phyloP scores from a whole-genome alignment of 2,888 invertebrate species.

The Tipula vernalis region DNA sequence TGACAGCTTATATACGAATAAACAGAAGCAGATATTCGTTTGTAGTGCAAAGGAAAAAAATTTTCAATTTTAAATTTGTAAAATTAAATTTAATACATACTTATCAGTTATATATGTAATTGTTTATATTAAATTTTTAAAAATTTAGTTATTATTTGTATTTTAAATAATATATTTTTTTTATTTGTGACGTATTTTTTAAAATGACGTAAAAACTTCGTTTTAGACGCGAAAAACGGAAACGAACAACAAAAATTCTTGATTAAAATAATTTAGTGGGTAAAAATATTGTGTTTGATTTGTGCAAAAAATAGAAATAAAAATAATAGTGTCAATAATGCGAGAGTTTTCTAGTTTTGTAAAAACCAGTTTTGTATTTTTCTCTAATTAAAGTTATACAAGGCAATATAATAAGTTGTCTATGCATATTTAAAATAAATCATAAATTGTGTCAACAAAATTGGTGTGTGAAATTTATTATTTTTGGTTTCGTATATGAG shows the following conservation, averaged over 20 bases:
- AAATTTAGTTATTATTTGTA: background rate
- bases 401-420: background rate
- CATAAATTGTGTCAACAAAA: background rate
- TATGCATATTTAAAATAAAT: background rate
- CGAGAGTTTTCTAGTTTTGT: background rate
- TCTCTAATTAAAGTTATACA: background rate
- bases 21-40: background rate
- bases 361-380: background rate
- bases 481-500: background rate
- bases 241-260: background rate
- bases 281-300: background rate
- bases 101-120: background rate
- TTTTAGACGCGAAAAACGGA: background rate
- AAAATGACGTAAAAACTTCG: background rate
- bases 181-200: background rate
- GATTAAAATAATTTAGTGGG: background rate
- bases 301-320: background rate
- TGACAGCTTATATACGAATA: background rate
- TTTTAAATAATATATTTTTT: background rate
- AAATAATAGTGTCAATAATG: background rate
- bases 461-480: background rate
- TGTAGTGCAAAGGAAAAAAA: background rate
- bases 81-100: background rate
- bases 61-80: background rate
- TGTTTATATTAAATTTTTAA: background rate